Base-by-base conservation (phyloP, 2,113 vertebrate species). In the Daboia siamensis region DNA sequence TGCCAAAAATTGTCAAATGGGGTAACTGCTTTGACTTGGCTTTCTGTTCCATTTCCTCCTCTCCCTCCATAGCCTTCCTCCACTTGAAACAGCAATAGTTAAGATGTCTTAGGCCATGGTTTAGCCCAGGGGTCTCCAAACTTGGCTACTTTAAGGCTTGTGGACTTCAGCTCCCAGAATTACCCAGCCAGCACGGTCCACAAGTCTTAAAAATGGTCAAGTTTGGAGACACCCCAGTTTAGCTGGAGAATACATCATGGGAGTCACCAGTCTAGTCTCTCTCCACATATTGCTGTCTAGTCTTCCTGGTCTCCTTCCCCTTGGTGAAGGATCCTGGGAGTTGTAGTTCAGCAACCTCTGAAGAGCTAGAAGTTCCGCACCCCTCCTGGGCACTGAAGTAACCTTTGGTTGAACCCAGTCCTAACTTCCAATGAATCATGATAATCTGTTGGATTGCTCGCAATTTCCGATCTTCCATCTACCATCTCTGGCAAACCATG, bases 1-100 rank as follows among this genome's bases (percentile, higher is more conserved):
- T 0, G 0, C 1, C 54, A 0, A 90, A 1, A 0, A 0, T 0
- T 0, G 95, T 55, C 61, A 91, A 0, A 0, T 99, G 98, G 98
- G 98, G 98, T 99, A 11, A 97, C 96, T 85, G 5, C 64, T 61
- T 56, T 56, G 6, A 0, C 90, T 33, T 3, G 8, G 0, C 12
- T 13, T n/a, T 54, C 44, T 44, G 29, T 23, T 12, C 52, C 3
- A 4, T 9, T 1, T 29, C 15, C 2, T 2, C 23, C 24, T 26
- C 5, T 1, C 26, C 0, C 26, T 11, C 57, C 48, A 11, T 26
- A 1, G n/a, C 3, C 61, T n/a, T 51, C 54, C 54, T 55, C 33
- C 29, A n/a, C 20, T 51, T 24, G 56, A 64, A 61, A 51, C 15
- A 9, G 17, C 11, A 24, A 4, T 1, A 3, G 4, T 8, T 87